Conservation (phyloP, 2,888 invertebrate species). For the Amphimallon solstitiale region DNA sequence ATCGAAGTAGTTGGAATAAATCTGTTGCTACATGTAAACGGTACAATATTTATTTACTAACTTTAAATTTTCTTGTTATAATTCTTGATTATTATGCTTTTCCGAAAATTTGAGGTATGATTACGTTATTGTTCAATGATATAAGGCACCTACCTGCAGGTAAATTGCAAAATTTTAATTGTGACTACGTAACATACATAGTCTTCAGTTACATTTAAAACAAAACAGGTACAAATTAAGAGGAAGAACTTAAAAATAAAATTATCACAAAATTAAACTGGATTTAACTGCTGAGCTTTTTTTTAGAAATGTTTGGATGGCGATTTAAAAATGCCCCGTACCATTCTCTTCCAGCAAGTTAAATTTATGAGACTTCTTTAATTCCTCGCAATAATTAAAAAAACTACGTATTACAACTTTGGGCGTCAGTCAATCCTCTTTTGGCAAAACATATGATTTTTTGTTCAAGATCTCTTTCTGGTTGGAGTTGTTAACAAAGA, state of each 20-base stretch:
- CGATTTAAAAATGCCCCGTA: slow-evolving; percentile 1
- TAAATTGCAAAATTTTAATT: no score
- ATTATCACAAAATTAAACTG: slow-evolving; percentile 39
- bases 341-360: slow-evolving; percentile 20
- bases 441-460: slow-evolving; percentile 3
- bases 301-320: slow-evolving; percentile 8
- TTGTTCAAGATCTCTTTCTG: slow-evolving; percentile 5
- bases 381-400: slow-evolving; percentile 14
- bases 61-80: not conserved
- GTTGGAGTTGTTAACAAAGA: not conserved
- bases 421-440: slow-evolving; percentile 4
- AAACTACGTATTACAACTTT: slow-evolving; percentile 13
- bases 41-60: not conserved
- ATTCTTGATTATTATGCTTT: slow-evolving; percentile 1
- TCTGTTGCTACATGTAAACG: slow-evolving; percentile 41
- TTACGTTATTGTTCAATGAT: not conserved
- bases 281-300: slow-evolving; percentile 15
- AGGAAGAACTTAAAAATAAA: slow-evolving; percentile 45
- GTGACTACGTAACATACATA: no score
- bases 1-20: slow-evolving; percentile 48
- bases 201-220: slow-evolving; percentile 34
- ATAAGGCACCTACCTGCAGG: no score
- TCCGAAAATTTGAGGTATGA: not conserved
- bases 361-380: not conserved
- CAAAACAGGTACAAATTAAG: slow-evolving; percentile 44